Evolutionary conservation across 2,888 invertebrate species (phyloP).

Genomic region (Diarsia dahlii): DNA sequence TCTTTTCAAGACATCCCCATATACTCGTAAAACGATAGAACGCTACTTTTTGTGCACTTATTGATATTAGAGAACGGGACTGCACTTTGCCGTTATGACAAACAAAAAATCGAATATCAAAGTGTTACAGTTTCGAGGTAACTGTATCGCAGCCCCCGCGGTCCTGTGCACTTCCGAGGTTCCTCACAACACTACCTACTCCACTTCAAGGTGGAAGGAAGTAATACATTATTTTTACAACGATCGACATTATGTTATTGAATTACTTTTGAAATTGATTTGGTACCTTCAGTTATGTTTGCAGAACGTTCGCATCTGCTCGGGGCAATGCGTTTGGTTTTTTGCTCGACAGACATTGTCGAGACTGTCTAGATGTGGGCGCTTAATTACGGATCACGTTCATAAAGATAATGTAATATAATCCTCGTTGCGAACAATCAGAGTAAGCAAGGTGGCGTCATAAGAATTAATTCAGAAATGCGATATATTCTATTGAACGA

Average conservation of each 20-base stretch:
- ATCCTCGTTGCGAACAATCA: slow-evolving; percentile 88
- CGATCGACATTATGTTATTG: slow-evolving; percentile 90
- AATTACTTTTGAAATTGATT: slow-evolving; percentile 89
- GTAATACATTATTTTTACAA: slow-evolving; percentile 88
- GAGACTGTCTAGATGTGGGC: slow-evolving; percentile 86
- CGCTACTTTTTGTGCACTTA: slow-evolving; percentile 83
- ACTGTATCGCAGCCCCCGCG: slow-evolving; percentile 84
- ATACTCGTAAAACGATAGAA: slow-evolving; percentile 88
- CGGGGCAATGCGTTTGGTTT: slow-evolving; percentile 75
- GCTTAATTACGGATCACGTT: slow-evolving; percentile 88
- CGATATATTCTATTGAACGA: slow-evolving; percentile 76
- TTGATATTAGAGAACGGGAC: slow-evolving; percentile 84
- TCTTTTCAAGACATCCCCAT: slow-evolving; percentile 81
- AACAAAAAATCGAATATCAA: slow-evolving; percentile 77
- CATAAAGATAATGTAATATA: slow-evolving; percentile 90
- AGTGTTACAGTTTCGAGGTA: slow-evolving; percentile 89
- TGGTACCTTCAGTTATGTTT: slow-evolving; percentile 81
- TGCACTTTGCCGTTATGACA: slow-evolving; percentile 83
- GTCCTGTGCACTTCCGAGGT: slow-evolving; percentile 73
- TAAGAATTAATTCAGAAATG: slow-evolving; percentile 76
- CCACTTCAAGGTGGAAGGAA: slow-evolving; percentile 88
- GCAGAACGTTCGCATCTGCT: slow-evolving; percentile 88
- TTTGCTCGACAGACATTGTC: slow-evolving; percentile 79
- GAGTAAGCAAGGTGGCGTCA: slow-evolving; percentile 82
- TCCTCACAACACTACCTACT: slow-evolving; percentile 69